phyloP scores from a whole-genome alignment of 2,888 invertebrate genomes.

The Himalopsyche japonica region DNA sequence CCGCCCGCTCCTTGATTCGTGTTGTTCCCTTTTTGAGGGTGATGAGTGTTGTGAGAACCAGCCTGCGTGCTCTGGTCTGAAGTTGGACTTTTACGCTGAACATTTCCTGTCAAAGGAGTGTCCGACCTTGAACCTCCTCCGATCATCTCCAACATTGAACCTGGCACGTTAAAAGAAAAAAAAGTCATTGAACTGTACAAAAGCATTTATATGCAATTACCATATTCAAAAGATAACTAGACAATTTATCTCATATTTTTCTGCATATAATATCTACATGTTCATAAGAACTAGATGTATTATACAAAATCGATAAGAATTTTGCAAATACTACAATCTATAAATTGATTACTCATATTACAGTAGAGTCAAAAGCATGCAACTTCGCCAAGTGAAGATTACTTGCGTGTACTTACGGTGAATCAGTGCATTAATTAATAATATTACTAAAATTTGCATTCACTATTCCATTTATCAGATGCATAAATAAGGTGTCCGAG shows the following conservation, averaged over 20 bases:
- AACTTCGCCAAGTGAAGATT: too few relatives aligned
- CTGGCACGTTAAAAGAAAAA: slow-evolving; percentile 43
- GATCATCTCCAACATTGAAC: slow-evolving; percentile 70
- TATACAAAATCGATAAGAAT: too few relatives aligned
- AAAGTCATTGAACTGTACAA: background rate
- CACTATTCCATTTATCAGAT: background rate
- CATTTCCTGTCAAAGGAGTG: slow-evolving; percentile 70
- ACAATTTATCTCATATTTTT: background rate
- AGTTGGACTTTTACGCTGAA: slow-evolving; percentile 81
- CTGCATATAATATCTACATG: too few relatives aligned
- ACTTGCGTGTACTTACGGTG: too few relatives aligned
- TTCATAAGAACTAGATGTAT: too few relatives aligned
- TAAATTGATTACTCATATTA: too few relatives aligned
- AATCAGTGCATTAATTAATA: too few relatives aligned
- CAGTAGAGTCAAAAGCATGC: too few relatives aligned
- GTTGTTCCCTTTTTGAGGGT: slow-evolving; percentile 39
- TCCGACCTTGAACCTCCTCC: slow-evolving; percentile 72
- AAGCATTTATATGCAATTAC: background rate
- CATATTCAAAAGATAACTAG: background rate
- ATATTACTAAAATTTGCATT: too few relatives aligned
- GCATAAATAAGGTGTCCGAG: background rate
- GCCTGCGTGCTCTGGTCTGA: slow-evolving; percentile 83
- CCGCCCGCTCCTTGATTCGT: slow-evolving; percentile 47
- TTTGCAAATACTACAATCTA: too few relatives aligned
- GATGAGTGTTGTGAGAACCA: slow-evolving; percentile 42